phyloP scores from a whole-genome alignment of 2,113 vertebrate genomes.

The Orthonyx spaldingii region DNA sequence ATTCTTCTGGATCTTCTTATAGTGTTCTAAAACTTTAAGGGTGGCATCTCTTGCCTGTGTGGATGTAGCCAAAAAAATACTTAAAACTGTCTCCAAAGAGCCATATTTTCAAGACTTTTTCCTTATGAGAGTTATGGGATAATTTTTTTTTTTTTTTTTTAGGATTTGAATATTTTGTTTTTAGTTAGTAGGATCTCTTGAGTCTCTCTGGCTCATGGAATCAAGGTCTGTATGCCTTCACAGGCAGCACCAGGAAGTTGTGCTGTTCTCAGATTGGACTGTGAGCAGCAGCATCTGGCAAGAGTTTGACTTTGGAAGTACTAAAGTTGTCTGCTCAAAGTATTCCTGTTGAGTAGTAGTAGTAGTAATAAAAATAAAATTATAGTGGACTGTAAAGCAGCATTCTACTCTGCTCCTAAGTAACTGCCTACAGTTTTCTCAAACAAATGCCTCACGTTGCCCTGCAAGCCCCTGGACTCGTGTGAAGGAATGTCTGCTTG shows the following conservation, averaged over 20 bases:
- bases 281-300: background rate
- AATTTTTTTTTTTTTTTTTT: background rate
- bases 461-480: background rate
- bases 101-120: background rate
- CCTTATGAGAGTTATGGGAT: background rate
- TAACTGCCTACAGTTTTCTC: background rate
- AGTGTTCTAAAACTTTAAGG: background rate
- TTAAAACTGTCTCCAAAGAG: background rate
- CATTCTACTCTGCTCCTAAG: background rate
- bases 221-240: background rate
- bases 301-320: too few relatives aligned
- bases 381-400: background rate
- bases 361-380: background rate
- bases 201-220: background rate
- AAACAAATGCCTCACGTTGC: background rate
- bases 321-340: too few relatives aligned
- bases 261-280: background rate
- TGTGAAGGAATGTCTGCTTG: background rate
- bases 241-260: background rate
- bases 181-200: background rate
- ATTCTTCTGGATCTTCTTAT: background rate
- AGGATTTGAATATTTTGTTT: background rate
- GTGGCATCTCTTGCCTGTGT: background rate
- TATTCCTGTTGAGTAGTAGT: background rate
- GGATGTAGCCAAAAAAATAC: background rate